Evolutionary conservation across 2,797 vertebrate species (phyloP), one percentile per base, ranked within the genome.

Genomic region (Gallinago stenura): DNA sequence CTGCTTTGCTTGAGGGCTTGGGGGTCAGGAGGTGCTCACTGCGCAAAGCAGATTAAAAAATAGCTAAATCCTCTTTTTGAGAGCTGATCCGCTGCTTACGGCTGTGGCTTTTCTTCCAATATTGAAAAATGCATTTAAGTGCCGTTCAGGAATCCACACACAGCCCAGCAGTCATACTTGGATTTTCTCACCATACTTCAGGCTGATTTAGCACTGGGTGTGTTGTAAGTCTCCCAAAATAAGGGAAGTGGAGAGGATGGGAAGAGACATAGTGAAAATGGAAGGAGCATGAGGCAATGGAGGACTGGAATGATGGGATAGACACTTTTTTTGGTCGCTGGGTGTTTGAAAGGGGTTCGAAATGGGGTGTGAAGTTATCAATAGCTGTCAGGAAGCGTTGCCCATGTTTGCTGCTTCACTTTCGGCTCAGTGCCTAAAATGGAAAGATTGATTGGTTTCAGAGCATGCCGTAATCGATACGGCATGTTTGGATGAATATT

Each of bases 371-470:
- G 69, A 89, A 93, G 68, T 86, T 95, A 72, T 84, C 17, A 21
- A 51, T 76, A 87, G 43, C 68, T 90, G 65, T 89, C 83, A 69
- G 69, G 85, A 84, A 94, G 45, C 11, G 0, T 21, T 80, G 88
- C 48, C 50, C 5, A 0, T 41, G 69, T 91, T 93, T 77, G 92
- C 83, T 57, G 81, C 79, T 78, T 92, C 30, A 12, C 71, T 92
- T 13, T 13, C 2, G 15, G 69, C 56, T 83, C 22, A 15, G 53
- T 75, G 66, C 62, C 84, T 61, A 24, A 66, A 83, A 92, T 21
- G 45, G 50, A 82, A 61, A 86, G 83, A 87, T 73, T 86, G 72
- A 94, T 78, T 94, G 33, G 57, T 92, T 90, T 50, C 22, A 46
- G 82, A 71, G 54, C 93, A 58, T 0, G 1, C 66, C 14, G 22